These are phyloP conservation scores for Carapus acus DNA, from an alignment of 2,797 vertebrate species.

Conservation along the genomic window DNA sequence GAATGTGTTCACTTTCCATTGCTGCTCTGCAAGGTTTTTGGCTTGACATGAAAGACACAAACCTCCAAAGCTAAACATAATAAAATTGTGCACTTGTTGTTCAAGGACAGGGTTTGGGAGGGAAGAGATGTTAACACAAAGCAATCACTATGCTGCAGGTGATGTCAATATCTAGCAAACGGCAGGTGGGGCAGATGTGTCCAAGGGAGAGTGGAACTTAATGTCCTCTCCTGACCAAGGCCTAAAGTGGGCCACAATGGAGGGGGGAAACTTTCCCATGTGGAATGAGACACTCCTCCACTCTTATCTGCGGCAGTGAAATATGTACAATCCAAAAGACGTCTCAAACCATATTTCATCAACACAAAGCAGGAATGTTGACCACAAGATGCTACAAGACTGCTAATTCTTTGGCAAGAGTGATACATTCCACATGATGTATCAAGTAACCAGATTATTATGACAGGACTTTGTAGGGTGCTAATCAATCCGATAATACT, in stretches of 20 bases:
- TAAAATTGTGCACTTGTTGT: constrained; percentile 29
- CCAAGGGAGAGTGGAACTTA: constrained; percentile 20
- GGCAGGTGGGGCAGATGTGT: constrained; percentile 4
- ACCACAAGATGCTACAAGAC: constrained; percentile 30
- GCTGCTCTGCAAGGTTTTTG: constrained; percentile 23
- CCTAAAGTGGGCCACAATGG: constrained; percentile 11
- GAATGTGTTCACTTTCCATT: constrained; percentile 13
- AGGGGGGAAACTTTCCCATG: constrained; percentile 30
- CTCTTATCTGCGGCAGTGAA: constrained; percentile 3
- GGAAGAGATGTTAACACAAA: constrained; percentile 31
- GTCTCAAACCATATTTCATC: constrained; percentile 30
- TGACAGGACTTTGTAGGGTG: too few relatives aligned
- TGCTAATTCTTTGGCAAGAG: not conserved
- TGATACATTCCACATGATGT: too few relatives aligned
- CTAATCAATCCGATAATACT: too few relatives aligned
- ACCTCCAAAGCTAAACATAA: constrained; percentile 33
- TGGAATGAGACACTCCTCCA: constrained; percentile 11
- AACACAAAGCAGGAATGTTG: constrained; percentile 22
- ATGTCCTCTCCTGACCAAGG: constrained; percentile 14
- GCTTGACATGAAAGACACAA: constrained; percentile 33
- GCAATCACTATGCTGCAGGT: constrained; percentile 21
- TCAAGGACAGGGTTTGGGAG: constrained; percentile 48
- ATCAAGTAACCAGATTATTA: too few relatives aligned
- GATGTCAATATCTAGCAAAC: constrained; percentile 29
- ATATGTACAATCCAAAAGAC: not conserved